Base-by-base conservation (phyloP, 1,140 invertebrate species). In the Euschistus heros region DNA sequence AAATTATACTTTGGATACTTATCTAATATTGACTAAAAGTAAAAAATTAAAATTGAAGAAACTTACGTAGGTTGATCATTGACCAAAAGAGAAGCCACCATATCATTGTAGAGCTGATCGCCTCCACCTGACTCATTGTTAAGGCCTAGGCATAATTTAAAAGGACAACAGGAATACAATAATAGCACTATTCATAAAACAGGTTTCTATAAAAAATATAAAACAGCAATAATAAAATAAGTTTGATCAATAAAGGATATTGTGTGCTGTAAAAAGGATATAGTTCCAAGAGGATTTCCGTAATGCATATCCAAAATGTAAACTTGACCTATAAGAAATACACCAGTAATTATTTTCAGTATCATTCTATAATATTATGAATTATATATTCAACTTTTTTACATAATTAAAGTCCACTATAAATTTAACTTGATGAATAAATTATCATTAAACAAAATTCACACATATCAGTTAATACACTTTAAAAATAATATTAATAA, bases 321-420 rank as follows among this genome's bases (percentile, higher is more conserved):
- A 59, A 59, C 24, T 27, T 59, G 55, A 59, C 55, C 55, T 59
- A 59, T 59, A 59, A 59, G 55, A 59, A 59, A 59, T 24, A 59
- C 17, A 59, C 24, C 20, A 59, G 22, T n/a, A 22, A 59, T 18
- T 37, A 37, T 37, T 37, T 37, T 37, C 33, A 10, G 33, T 13
- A 37, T 37, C 33, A 37, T 37, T 37, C 8, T 37, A 13, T 37
- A 37, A 37, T 37, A 37, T 37, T 37, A 37, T 4, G 33, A 37
- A 37, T 30, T 30, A 30, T 30, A 30, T 30, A 30, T 37, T 4
- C 33, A 37, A 37, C 7, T 37, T 2, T 1, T 13, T 37, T 10
- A 37, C 13, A 1, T 37, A 37, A 10, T 13, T 6, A 37, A 6
- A 10, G 6, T 37, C 33, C 33, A 37, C 13, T 37, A 37, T 37